These are phyloP conservation scores for Chionomys nivalis DNA, from an alignment of 2,113 vertebrate species.

Conservation along the genomic window DNA sequence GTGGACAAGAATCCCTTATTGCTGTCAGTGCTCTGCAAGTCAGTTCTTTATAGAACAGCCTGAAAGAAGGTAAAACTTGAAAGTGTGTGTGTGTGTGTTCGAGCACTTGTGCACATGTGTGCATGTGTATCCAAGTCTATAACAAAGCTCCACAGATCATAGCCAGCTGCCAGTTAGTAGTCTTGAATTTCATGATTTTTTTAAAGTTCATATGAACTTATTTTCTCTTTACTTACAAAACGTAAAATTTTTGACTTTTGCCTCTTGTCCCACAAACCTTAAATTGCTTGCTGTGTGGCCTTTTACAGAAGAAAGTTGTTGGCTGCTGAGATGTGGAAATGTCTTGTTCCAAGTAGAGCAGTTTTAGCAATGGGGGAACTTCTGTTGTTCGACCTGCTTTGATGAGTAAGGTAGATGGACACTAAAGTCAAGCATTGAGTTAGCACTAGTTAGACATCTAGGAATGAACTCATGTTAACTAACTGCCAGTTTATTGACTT, in stretches of 20 bases:
- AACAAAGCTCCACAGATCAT: not conserved
- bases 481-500: not conserved
- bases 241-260: not conserved
- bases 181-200: not conserved
- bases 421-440: not conserved
- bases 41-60: not conserved
- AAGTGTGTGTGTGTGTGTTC: not conserved
- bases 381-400: not conserved
- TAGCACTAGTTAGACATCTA: not conserved
- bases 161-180: not conserved
- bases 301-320: not conserved
- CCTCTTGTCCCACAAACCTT: slow-evolving; percentile 25
- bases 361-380: not conserved
- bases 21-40: not conserved
- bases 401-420: not conserved
- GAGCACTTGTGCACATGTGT: not conserved
- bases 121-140: not conserved
- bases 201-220: not conserved
- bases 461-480: slow-evolving; percentile 14
- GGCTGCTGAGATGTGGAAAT: slow-evolving; percentile 7
- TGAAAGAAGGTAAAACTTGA: not conserved
- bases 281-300: not conserved
- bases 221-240: slow-evolving; percentile 40
- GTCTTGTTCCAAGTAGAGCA: slow-evolving; percentile 28
- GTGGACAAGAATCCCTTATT: not conserved